Evolutionary conservation across 1,140 invertebrate genomes (phyloP), one percentile per base, ranked within the genome.

Genomic region (Drosophila serrata): DNA sequence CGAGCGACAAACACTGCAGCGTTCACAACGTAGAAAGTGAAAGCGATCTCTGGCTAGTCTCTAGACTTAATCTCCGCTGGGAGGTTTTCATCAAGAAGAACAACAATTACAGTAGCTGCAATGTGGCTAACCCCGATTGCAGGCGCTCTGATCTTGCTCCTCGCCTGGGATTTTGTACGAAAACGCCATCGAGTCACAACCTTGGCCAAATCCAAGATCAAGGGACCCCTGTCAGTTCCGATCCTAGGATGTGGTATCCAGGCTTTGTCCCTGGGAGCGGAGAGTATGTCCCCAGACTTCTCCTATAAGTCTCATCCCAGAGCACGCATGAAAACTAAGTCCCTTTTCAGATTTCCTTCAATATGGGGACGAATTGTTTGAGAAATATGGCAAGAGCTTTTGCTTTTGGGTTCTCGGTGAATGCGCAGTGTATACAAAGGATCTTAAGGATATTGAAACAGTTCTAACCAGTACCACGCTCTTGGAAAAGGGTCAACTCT

Each of bases 321-420:
- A n/a, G n/a, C n/a, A n/a, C n/a, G n/a, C n/a, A n/a, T n/a, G n/a
- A n/a, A n/a, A n/a, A n/a, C n/a, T 33, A 33, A 33, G 9, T n/a
- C n/a, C 19, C 3, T 6, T 27, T 39, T 1, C 55, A 90, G 85
- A 63, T 40, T 63, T 88, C 1, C 43, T 88, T 8, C 27, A 39
- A 7, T 85, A 60, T 53, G 77, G 85, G n/a, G 81, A 42, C 19
- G 27, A 46, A 1, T 42, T 35, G 33, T 88, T 88, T 29, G 46
- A 53, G 2, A 37, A 49, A 2, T 84, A 81, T 48, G 85, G 85
- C 35, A 72, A 84, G 15, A 90, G 63, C 0, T 90, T 86, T 96
- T 19, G 93, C 93, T 29, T 94, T 92, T 55, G 96, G 96, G 70
- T 93, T 95, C 33, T 91, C 94, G n/a, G 94, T 13, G 82, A 91